These are phyloP conservation scores for Nettapus auritus DNA, from an alignment of 2,113 vertebrate genomes.

Conservation along the genomic window DNA sequence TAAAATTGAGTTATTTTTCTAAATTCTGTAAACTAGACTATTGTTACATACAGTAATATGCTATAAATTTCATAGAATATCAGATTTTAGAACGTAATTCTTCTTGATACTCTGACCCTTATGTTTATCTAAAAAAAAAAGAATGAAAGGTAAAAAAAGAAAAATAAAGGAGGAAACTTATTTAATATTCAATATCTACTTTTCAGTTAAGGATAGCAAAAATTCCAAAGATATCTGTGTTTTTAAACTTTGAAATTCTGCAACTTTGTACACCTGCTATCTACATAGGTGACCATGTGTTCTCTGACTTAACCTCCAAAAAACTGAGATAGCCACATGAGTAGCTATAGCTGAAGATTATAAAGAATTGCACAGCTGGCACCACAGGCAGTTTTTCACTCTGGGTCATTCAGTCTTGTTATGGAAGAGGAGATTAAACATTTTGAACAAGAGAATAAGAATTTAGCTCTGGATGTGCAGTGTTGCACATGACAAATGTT, in stretches of 20 bases:
- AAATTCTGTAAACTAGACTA: neutral
- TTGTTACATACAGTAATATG: neutral
- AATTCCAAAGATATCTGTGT: neutral
- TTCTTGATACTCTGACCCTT: neutral
- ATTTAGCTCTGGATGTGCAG: neutral
- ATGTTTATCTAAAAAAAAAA: neutral
- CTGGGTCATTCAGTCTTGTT: neutral
- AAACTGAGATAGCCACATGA: neutral
- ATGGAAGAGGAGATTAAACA: neutral
- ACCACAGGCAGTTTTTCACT: neutral
- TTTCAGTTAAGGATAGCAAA: neutral
- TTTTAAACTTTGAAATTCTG: neutral
- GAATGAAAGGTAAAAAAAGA: no score
- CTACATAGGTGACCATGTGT: neutral
- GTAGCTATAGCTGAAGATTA: neutral
- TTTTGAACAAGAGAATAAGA: neutral
- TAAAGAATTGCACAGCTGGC: neutral
- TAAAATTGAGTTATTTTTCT: neutral
- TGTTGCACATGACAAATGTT: neutral
- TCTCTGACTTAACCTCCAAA: neutral
- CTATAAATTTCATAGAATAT: neutral
- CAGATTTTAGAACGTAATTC: neutral
- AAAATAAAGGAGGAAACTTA: neutral
- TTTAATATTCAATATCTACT: neutral
- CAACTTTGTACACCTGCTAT: neutral